phyloP scores from a whole-genome alignment of 2,113 vertebrate species.

The Erpornis zantholeuca region DNA sequence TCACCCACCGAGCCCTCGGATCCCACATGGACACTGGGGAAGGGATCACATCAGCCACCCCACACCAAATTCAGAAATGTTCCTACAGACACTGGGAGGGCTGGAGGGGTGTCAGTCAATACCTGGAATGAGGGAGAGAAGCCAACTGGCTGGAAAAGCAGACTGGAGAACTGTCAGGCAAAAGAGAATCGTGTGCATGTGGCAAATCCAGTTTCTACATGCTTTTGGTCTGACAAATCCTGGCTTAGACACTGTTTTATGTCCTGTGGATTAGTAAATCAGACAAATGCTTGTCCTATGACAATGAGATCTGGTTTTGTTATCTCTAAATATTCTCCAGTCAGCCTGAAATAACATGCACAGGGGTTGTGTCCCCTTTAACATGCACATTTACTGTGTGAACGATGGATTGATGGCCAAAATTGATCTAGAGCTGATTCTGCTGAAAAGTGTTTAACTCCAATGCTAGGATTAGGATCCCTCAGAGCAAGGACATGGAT shows the following conservation, averaged over 20 bases:
- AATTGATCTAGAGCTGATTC: neutral
- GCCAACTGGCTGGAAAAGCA: neutral
- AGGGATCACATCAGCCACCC: rapidly evolving
- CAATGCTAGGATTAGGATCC: neutral
- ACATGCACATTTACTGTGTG: neutral
- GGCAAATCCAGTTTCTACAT: neutral
- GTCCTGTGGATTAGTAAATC: neutral
- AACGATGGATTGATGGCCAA: neutral
- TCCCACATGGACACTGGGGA: neutral
- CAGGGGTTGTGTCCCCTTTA: neutral
- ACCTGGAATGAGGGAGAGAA: neutral
- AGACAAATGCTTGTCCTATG: neutral
- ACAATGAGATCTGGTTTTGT: neutral
- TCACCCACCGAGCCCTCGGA: rapidly evolving
- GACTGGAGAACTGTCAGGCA: neutral
- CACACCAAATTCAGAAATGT: neutral
- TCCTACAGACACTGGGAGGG: neutral
- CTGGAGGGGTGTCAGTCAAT: rapidly evolving
- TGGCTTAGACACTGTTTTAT: neutral
- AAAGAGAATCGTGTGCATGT: neutral
- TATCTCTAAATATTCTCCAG: neutral
- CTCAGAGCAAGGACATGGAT: neutral
- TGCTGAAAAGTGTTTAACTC: neutral
- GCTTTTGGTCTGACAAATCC: neutral
- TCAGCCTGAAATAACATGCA: neutral